These are phyloP conservation scores for Volucella inflata DNA, from an alignment of 2,888 invertebrate species.

Conservation along the genomic window DNA sequence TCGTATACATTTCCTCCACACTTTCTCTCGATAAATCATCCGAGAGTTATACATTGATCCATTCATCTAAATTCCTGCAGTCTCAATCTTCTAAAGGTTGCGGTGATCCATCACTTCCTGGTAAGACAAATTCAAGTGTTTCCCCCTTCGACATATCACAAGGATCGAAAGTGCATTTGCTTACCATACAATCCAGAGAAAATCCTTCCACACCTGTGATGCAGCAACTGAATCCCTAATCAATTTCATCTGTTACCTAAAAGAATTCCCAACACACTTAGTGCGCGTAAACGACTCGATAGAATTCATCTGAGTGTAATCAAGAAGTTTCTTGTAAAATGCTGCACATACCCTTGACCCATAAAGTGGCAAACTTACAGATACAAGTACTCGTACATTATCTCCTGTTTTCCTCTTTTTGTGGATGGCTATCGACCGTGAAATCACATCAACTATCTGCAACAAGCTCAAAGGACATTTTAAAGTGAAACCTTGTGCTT, in stretches of 20 bases:
- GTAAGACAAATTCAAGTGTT: constrained; percentile 50
- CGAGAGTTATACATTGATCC: constrained; percentile 60
- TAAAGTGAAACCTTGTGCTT: constrained; percentile 41
- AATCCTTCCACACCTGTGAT: constrained; percentile 61
- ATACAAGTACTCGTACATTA: background rate
- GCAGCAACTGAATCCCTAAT: constrained; percentile 25
- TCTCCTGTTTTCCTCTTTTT: background rate
- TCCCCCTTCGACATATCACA: constrained; percentile 3
- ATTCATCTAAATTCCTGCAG: constrained; percentile 58
- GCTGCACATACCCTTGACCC: constrained; percentile 26
- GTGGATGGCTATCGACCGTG: constrained; percentile 1
- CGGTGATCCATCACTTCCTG: constrained; percentile 59
- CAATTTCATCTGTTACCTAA: constrained; percentile 33
- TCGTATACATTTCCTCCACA: constrained; percentile 8
- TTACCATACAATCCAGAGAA: constrained; percentile 43
- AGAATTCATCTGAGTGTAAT: background rate
- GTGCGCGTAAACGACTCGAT: background rate
- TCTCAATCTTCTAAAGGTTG: constrained; percentile 61
- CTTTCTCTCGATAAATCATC: constrained; percentile 52
- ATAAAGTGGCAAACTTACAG: constrained; percentile 5
- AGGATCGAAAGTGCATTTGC: constrained; percentile 59
- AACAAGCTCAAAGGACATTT: constrained; percentile 45
- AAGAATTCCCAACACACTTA: constrained; percentile 20
- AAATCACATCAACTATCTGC: constrained; percentile 51
- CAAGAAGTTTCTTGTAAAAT: background rate